A percentile compares a stretch with the other conserved stretches of the same genome.
Conservation (phyloP, 2,113 vertebrate genomes). For the Bettongia penicillata region DNA sequence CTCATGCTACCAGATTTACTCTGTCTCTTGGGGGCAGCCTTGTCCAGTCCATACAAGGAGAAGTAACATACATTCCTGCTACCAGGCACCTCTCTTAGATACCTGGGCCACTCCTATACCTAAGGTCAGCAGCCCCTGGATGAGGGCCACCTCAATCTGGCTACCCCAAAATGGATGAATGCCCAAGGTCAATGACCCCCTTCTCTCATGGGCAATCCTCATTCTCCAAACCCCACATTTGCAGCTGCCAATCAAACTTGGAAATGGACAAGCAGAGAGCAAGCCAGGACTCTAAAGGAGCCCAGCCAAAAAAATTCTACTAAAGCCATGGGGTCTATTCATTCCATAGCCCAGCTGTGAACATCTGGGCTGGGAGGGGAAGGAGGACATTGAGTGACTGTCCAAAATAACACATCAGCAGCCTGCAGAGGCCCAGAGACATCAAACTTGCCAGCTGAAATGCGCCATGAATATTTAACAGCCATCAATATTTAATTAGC, state of each 20-base stretch:
- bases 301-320: background rate
- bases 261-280: background rate
- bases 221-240: background rate
- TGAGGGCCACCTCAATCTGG: background rate
- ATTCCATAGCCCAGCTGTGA: background rate
- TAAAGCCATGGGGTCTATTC: background rate
- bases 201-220: background rate
- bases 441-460: slow-evolving; percentile 59
- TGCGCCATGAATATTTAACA: slow-evolving; percentile 74
- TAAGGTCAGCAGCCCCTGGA: background rate
- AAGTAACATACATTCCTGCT: background rate
- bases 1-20: background rate
- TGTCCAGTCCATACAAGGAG: background rate
- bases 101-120: background rate
- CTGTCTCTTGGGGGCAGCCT: background rate
- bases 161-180: background rate
- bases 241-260: background rate
- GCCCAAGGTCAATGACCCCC: background rate
- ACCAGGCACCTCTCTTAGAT: background rate
- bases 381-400: background rate
- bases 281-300: background rate
- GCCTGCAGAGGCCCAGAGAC: slow-evolving; percentile 33
- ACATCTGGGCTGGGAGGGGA: background rate
- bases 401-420: background rate
- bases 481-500: slow-evolving; percentile 79